These are phyloP conservation scores for Papilio xuthus DNA, from an alignment of 1,140 invertebrate genomes.

Conservation along the genomic window DNA sequence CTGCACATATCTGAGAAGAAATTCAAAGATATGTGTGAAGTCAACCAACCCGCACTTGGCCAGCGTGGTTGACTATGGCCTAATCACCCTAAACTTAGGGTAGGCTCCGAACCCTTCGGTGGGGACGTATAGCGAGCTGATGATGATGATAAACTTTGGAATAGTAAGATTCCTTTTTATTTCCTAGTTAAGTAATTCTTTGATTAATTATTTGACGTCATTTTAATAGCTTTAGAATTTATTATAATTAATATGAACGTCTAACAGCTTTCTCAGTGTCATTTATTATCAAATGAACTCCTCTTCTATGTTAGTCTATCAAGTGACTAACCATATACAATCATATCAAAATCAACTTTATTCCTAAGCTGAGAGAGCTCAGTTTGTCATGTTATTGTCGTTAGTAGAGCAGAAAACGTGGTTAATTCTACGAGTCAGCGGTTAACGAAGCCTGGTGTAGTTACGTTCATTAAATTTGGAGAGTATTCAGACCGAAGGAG, in stretches of 20 bases:
- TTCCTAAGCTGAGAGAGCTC: not conserved
- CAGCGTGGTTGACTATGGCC: too few relatives aligned
- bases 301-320: conserved; percentile 34
- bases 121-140: too few relatives aligned
- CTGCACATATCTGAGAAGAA: too few relatives aligned
- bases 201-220: not conserved
- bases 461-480: conserved; percentile 35
- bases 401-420: conserved; percentile 5
- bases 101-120: too few relatives aligned
- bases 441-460: conserved; percentile 31
- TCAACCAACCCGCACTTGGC: too few relatives aligned
- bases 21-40: too few relatives aligned
- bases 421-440: conserved; percentile 22
- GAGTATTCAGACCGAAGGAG: not conserved
- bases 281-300: conserved; percentile 38
- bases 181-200: conserved; percentile 39
- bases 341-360: not conserved
- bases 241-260: not conserved
- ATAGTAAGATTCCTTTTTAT: not conserved
- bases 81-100: too few relatives aligned
- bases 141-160: too few relatives aligned
- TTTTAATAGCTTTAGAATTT: not conserved
- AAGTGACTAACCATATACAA: not conserved
- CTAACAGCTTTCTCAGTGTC: conserved; percentile 36
- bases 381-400: not conserved